Evolutionary conservation across 2,797 vertebrate genomes (phyloP), one percentile per base, ranked within the genome.

Genomic region (Ctenochaetus hawaiiensis): DNA sequence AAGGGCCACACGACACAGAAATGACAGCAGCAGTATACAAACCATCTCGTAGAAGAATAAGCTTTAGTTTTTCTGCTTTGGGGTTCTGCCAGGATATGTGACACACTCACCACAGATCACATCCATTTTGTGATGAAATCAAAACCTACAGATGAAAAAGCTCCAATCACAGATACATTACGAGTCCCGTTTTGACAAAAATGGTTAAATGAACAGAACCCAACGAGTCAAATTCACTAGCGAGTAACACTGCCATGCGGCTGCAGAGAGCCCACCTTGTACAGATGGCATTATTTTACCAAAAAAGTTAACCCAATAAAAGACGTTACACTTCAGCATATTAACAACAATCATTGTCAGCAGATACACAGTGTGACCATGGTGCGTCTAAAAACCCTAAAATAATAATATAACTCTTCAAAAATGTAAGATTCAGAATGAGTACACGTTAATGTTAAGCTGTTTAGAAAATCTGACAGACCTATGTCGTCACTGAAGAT

Each of bases 31-130:
- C 90, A 90, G 83, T 88, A 91, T 88, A 93, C 83, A 94, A 93
- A 90, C 76, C 65, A 91, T 91, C 89, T 88, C 17, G 89, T 96
- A 95, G 84, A 96, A 96, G 95, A 96, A 96, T 95, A 95, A 80
- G 93, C 74, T 90, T 94, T 90, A 88, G 67, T 34, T 73, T 92
- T 82, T 84, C 79, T 72, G 78, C 82, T 88, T 86, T 89, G 69
- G 77, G 75, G 51, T 84, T 72, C 74, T 74, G 81, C 65, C 60
- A 72, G 58, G 59, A 85, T 53, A 34, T 34, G 30, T 34, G 30
- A 34, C 30, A 34, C 30, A 34, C 30, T 34, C 30, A 34, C 30
- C 30, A 34, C 26, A 30, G 26, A 30, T 30, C 26, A 30, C 30
- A 53, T 66, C 57, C 69, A 41, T 39, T 75, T 71, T 65, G 59